Evolutionary conservation across 2,797 vertebrate genomes (phyloP).

Genomic region (Pangasius larnaudii): DNA sequence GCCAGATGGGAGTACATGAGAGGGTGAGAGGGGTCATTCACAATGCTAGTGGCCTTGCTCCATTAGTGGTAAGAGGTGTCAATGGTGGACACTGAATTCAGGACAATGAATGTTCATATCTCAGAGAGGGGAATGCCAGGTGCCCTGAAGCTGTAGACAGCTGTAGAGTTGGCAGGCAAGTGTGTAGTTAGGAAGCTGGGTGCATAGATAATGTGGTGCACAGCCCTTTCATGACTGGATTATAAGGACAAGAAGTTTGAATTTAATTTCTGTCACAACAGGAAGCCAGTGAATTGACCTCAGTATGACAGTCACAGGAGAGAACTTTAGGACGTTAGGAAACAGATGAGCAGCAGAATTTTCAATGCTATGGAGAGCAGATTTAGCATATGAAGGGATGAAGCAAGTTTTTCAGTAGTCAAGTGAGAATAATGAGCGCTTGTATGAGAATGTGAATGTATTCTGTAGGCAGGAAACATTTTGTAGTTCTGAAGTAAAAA

Average conservation of each 20-base stretch:
- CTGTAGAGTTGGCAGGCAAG: background rate
- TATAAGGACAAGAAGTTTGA: background rate
- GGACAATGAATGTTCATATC: background rate
- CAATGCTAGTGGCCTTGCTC: background rate
- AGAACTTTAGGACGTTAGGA: background rate
- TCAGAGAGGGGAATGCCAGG: background rate
- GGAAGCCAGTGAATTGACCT: background rate
- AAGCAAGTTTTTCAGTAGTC: background rate
- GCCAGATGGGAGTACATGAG: background rate
- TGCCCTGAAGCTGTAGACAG: background rate
- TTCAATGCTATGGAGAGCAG: background rate
- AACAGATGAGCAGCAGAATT: background rate
- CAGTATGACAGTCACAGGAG: background rate
- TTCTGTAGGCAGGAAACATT: background rate
- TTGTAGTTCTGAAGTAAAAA: background rate
- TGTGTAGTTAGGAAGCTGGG: background rate
- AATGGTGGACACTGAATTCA: background rate
- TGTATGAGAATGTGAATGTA: background rate
- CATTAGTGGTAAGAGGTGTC: background rate
- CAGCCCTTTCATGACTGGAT: background rate
- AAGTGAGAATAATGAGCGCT: background rate
- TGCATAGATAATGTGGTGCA: constrained; percentile 13
- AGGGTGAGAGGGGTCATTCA: background rate
- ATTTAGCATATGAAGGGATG: background rate
- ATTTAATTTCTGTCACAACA: constrained; percentile 13